Base-by-base conservation (phyloP, 1,140 invertebrate genomes). In the Drosophila cardini region DNA sequence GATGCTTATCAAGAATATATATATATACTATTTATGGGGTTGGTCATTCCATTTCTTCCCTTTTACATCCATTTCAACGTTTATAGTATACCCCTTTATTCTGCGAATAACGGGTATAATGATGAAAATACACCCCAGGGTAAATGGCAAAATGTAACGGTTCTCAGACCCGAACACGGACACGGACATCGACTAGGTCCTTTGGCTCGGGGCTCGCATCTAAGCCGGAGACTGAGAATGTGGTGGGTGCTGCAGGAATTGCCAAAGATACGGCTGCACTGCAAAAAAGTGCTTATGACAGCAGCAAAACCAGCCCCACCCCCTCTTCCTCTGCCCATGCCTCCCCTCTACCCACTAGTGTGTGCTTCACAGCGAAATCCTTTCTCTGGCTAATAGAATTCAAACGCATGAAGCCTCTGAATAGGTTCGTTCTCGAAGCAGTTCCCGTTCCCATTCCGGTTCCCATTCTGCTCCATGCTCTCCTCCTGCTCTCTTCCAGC, bases 341-440 rank as follows among this genome's bases (percentile, higher is more conserved):
- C n/a, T n/a, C n/a, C n/a, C 32, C 15, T 13, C 15, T 26, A 18
- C 38, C 9, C 57, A 10, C 36, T 15, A 26, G 1, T 45, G 18
- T 34, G 50, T 21, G 7, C 48, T 5, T 38, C 45, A 71, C 45
- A 69, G 76, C 62, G 52, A 87, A 87, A 87, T 87, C 84, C 84
- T 87, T 87, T 87, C 83, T 87, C 68, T 52, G 61, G 83, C 83
- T 87, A 87, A 87, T 87, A 87, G 83, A 87, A 87, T 87, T 87
- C 83, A 87, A 85, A 89, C 84, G 83, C 84, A 87, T 83, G 83
- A 79, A 89, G 79, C 84, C 84, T 74, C 78, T 87, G 83, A 87
- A 87, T 87, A 89, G 83, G 79, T 86, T 87, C 83, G 79, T 87
- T 86, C 81, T 87, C 76, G 83, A 83, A 77, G 65, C 76, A 64